Evolutionary conservation across 2,113 vertebrate genomes (phyloP).

Genomic region (Conger conger): DNA sequence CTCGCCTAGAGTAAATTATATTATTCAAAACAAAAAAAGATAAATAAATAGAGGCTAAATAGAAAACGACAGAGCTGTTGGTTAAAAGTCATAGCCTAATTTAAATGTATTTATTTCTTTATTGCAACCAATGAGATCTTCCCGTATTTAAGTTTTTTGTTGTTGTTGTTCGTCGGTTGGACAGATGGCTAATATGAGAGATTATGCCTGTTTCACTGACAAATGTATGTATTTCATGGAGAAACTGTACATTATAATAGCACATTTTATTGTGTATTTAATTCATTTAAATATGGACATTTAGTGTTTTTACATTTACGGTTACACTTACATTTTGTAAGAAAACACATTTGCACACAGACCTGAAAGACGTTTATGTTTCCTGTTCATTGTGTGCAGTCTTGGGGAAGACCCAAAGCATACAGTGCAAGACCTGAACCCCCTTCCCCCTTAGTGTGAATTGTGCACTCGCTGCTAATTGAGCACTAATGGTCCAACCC

Average conservation of each 20-base stretch:
- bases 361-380: not conserved
- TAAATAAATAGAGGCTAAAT: not conserved
- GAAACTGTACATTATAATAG: not conserved
- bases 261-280: not conserved
- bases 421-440: not conserved
- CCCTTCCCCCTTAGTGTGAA: not conserved
- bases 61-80: no score
- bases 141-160: not conserved
- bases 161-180: no score
- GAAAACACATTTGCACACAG: not conserved
- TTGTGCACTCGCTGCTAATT: constrained; percentile 20
- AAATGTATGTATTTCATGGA: not conserved
- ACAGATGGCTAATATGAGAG: no score
- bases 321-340: not conserved
- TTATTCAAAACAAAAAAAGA: no score
- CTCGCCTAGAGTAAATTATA: no score
- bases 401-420: not conserved
- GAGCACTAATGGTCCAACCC: constrained; percentile 4
- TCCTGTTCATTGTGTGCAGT: not conserved
- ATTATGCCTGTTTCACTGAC: not conserved
- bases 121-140: not conserved
- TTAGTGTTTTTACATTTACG: not conserved
- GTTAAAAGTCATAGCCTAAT: no score
- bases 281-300: not conserved
- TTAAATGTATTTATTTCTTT: no score